phyloP scores from a whole-genome alignment of 2,797 vertebrate genomes.

The Scolopax bukidnonensis region DNA sequence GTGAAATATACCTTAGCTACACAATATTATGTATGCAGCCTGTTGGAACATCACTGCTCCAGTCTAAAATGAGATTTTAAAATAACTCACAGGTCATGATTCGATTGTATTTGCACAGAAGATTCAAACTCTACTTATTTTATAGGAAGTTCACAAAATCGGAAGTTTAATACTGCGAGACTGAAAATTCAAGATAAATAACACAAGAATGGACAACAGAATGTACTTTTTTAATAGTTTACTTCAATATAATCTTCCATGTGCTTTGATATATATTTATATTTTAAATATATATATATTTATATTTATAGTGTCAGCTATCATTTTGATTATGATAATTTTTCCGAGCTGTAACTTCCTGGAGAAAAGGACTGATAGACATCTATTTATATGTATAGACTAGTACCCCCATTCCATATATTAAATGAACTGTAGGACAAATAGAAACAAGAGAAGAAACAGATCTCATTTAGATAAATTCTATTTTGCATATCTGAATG shows the following conservation, averaged over 20 bases:
- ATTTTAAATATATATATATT: not conserved
- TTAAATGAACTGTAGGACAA: not conserved
- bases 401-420: not conserved
- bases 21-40: not conserved
- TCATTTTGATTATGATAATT: not conserved
- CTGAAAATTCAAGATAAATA: not conserved
- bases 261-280: not conserved
- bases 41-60: not conserved
- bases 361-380: not conserved
- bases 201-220: not conserved
- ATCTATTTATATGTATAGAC: not conserved
- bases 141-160: not conserved
- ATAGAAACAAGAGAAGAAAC: not conserved
- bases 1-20: not conserved
- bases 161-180: not conserved
- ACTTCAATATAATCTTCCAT: not conserved
- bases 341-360: not conserved
- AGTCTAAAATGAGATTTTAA: not conserved
- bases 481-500: not conserved
- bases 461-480: not conserved
- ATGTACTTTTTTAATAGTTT: not conserved
- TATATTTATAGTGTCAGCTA: not conserved
- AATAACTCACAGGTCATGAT: not conserved
- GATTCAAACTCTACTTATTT: not conserved
- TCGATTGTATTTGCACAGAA: not conserved